Percentiles rank a stretch among this genome's conserved stretches.
These are phyloP conservation scores for Xiphophorus birchmanni DNA, from an alignment of 2,797 vertebrate species.

Conservation along the genomic window DNA sequence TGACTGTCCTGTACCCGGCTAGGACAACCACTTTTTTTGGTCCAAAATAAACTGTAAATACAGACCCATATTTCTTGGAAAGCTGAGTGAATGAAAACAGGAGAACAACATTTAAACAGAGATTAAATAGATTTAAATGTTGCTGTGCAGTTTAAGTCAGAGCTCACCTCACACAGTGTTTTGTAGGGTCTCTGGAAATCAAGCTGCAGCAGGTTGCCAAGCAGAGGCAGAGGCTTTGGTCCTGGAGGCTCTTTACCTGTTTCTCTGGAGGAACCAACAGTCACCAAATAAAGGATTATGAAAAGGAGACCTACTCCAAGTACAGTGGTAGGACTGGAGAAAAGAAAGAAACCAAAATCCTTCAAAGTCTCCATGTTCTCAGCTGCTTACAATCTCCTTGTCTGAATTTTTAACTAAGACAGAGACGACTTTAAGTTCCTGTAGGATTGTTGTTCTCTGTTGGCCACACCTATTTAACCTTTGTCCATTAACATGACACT, in stretches of 20 bases:
- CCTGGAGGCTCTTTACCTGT: conserved; percentile 58
- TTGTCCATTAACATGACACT: too few relatives aligned
- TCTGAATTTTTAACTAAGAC: background rate
- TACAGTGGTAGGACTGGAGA: conserved; percentile 21
- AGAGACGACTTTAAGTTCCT: too few relatives aligned
- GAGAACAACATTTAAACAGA: background rate
- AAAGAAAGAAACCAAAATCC: conserved; percentile 12
- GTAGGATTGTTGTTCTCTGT: background rate
- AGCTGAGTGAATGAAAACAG: conserved; percentile 53
- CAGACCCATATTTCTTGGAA: conserved; percentile 69
- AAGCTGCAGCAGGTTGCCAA: conserved; percentile 75
- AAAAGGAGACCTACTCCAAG: conserved; percentile 43
- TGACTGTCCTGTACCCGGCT: conserved; percentile 73
- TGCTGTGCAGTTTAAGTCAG: fast-evolving
- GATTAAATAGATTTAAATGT: background rate
- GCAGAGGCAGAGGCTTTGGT: conserved; percentile 64
- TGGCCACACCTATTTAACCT: background rate
- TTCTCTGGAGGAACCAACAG: background rate
- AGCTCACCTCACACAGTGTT: conserved; percentile 61
- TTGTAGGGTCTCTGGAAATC: conserved; percentile 66
- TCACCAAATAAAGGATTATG: conserved; percentile 29
- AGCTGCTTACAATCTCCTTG: background rate
- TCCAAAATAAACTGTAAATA: conserved; percentile 74
- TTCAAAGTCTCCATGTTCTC: conserved; percentile 34
- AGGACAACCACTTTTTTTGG: conserved; percentile 74